A percentile compares a stretch with the other conserved stretches of the same genome.
These are phyloP conservation scores for Trichogramma pretiosum DNA, from an alignment of 1,140 invertebrate species.

Conservation along the genomic window DNA sequence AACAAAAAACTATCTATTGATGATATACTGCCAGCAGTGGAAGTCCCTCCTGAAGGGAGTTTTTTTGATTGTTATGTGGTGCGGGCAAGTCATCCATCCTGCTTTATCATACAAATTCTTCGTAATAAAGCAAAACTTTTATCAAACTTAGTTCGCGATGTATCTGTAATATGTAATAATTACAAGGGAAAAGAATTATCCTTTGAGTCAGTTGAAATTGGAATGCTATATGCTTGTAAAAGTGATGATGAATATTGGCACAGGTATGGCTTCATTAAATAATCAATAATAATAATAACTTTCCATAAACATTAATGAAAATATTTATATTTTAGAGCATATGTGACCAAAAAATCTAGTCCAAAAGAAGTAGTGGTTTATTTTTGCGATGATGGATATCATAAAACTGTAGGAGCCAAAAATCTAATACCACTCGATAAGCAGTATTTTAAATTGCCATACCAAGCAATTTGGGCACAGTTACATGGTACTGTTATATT, in stretches of 20 bases:
- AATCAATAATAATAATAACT: not conserved
- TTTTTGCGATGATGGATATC: conserved; percentile 4
- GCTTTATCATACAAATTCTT: not conserved
- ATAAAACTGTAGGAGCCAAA: not conserved
- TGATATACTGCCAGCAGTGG: too few species aligned
- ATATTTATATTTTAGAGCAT: not conserved
- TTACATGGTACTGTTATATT: conserved; percentile 12
- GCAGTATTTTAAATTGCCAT: not conserved
- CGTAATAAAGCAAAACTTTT: not conserved
- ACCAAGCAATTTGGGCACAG: conserved; percentile 6
- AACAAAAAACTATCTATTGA: too few species aligned
- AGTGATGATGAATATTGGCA: not conserved
- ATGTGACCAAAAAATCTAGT: not conserved
- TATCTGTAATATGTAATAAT: not conserved
- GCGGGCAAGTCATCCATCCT: not conserved
- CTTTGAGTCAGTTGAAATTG: not conserved
- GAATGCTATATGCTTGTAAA: conserved; percentile 4
- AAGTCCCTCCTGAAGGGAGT: not conserved
- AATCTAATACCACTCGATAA: not conserved
- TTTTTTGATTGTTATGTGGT: conserved; percentile 1
- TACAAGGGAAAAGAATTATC: not conserved
- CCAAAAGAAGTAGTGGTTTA: not conserved
- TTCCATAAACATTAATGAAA: not conserved
- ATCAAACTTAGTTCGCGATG: not conserved
- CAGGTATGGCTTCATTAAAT: not conserved